phyloP scores from a whole-genome alignment of 2,888 invertebrate species.

The Nudaria mundana region DNA sequence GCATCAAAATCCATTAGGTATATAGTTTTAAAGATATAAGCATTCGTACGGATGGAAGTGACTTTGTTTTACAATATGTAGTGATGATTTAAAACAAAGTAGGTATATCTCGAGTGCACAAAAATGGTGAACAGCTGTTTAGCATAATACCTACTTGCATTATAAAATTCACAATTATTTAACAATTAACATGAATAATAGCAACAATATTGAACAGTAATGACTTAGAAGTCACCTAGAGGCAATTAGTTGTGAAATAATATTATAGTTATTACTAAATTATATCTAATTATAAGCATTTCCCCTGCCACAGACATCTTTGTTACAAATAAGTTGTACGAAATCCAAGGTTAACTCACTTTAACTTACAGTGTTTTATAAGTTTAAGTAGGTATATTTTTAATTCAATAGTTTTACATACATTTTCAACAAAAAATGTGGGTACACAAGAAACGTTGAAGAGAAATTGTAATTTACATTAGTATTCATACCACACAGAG shows the following conservation, averaged over 20 bases:
- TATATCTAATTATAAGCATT: too few relatives aligned
- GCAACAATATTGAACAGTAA: neutral
- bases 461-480: conserved; percentile 5
- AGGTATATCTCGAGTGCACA: neutral
- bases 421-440: neutral
- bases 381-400: neutral
- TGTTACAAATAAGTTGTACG: conserved; percentile 18
- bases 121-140: conserved; percentile 1
- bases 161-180: neutral
- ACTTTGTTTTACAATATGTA: too few relatives aligned
- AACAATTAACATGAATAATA: neutral
- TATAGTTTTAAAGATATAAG: too few relatives aligned
- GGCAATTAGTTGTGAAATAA: too few relatives aligned
- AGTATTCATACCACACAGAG: conserved; percentile 7
- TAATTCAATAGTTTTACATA: neutral
- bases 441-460: conserved; percentile 1
- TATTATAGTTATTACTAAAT: too few relatives aligned
- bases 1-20: too few relatives aligned
- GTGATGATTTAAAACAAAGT: too few relatives aligned
- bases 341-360: conserved; percentile 25
- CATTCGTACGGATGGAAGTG: too few relatives aligned
- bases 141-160: neutral
- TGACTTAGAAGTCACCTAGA: neutral
- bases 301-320: conserved; percentile 19
- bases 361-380: neutral